Percentiles rank a stretch among this genome's conserved stretches.
Evolutionary conservation across 1,140 invertebrate genomes (phyloP).

Genomic region (Bombus vancouverensis): DNA sequence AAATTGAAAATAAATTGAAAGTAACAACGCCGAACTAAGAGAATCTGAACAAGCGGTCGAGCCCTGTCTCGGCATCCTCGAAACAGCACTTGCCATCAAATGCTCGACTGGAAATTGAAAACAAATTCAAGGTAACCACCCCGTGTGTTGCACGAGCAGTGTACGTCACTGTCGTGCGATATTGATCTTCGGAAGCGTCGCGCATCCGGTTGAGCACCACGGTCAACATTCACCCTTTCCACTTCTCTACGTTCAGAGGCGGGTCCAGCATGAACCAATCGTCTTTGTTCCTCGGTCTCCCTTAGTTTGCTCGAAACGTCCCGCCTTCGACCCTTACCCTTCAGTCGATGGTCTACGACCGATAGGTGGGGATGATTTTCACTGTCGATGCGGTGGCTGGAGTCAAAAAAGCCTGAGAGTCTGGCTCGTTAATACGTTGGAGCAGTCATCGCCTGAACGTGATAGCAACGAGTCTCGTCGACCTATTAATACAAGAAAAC

Average conservation of each 20-base stretch:
- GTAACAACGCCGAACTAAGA: too few relatives aligned
- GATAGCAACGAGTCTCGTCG: neutral
- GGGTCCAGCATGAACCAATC: conserved; percentile 48
- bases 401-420: conserved; percentile 65
- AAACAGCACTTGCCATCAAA: neutral
- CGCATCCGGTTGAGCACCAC: conserved; percentile 55
- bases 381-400: conserved; percentile 56
- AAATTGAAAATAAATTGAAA: too few relatives aligned
- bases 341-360: conserved; percentile 43
- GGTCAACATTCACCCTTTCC: conserved; percentile 18
- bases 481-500: neutral
- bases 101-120: neutral
- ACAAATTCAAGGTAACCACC: conserved; percentile 9
- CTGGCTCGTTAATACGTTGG: conserved; percentile 50
- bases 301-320: conserved; percentile 15
- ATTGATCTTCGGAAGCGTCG: conserved; percentile 52
- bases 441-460: neutral
- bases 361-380: conserved; percentile 57
- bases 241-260: conserved; percentile 33
- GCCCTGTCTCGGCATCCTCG: neutral
- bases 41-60: too few relatives aligned
- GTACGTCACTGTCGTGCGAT: conserved; percentile 63
- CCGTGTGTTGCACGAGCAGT: neutral
- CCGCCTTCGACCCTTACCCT: conserved; percentile 57
- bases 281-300: neutral